Percentiles rank a stretch among this genome's conserved stretches.
Conservation (phyloP, 2,888 invertebrate genomes). For the Helleia helle region DNA sequence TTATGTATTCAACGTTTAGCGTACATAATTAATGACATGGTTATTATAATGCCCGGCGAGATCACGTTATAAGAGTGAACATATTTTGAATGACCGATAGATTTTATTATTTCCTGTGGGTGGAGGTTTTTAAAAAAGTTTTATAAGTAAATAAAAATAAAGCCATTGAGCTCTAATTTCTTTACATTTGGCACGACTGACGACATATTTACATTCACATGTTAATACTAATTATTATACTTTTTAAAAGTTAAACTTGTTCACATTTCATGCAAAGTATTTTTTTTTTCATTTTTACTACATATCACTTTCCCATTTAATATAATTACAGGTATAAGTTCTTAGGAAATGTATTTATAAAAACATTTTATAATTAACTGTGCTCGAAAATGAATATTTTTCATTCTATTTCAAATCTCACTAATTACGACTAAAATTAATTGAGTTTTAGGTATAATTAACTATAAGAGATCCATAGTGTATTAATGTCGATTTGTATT, state of each 20-base stretch:
- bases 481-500: conserved; percentile 35
- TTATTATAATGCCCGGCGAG: too few relatives aligned
- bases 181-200: conserved; percentile 18
- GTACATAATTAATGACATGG: too few relatives aligned
- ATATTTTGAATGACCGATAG: too few relatives aligned
- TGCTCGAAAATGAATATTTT: conserved; percentile 28
- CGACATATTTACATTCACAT: conserved; percentile 15
- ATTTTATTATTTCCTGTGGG: too few relatives aligned
- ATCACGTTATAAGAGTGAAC: too few relatives aligned
- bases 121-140: not conserved
- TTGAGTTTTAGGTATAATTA: conserved; percentile 32
- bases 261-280: not conserved
- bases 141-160: too few relatives aligned
- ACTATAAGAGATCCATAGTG: conserved; percentile 63
- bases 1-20: too few relatives aligned
- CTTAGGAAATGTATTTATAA: conserved; percentile 12
- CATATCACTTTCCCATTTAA: conserved; percentile 1
- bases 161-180: conserved; percentile 12
- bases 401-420: conserved; percentile 28
- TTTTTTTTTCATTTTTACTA: not conserved
- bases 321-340: conserved; percentile 6
- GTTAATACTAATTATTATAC: conserved; percentile 4
- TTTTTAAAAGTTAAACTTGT: conserved; percentile 1
- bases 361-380: conserved; percentile 21
- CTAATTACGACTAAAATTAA: conserved; percentile 48